phyloP scores from a whole-genome alignment of 2,113 vertebrate species.

The Prionailurus bengalensis region DNA sequence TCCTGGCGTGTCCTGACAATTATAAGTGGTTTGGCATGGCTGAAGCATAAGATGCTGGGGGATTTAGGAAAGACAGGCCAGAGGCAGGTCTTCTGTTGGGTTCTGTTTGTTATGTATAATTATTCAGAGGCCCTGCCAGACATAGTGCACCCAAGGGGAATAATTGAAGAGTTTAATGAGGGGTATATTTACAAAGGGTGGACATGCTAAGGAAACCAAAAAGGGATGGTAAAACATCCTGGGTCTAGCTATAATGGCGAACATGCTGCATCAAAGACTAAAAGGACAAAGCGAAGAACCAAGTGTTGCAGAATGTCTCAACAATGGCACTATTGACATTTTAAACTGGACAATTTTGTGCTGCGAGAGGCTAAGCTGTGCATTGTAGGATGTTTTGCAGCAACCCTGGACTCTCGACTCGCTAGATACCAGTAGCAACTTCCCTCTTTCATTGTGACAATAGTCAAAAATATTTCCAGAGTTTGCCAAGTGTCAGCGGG shows the following conservation, averaged over 20 bases:
- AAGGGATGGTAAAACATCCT: neutral
- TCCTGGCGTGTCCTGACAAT: neutral
- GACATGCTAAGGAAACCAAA: neutral
- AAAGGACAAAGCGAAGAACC: neutral
- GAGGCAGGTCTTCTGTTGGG: neutral
- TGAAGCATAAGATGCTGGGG: neutral
- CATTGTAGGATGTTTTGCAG: neutral
- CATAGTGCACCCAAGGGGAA: neutral
- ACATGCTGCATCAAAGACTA: neutral
- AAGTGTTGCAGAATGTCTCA: neutral
- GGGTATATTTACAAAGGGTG: neutral
- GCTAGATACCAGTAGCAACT: neutral
- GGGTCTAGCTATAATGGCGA: neutral
- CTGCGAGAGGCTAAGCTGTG: neutral
- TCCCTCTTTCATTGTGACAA: neutral
- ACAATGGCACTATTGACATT: neutral
- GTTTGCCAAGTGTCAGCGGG: neutral
- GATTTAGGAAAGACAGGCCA: neutral
- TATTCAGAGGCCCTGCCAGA: neutral
- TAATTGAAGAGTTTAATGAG: neutral
- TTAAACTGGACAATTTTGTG: neutral
- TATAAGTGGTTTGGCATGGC: neutral
- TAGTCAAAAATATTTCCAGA: neutral
- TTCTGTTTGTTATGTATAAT: neutral
- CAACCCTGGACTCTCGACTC: neutral